phyloP scores from a whole-genome alignment of 2,888 invertebrate genomes.

The Aporophyla lueneburgensis region DNA sequence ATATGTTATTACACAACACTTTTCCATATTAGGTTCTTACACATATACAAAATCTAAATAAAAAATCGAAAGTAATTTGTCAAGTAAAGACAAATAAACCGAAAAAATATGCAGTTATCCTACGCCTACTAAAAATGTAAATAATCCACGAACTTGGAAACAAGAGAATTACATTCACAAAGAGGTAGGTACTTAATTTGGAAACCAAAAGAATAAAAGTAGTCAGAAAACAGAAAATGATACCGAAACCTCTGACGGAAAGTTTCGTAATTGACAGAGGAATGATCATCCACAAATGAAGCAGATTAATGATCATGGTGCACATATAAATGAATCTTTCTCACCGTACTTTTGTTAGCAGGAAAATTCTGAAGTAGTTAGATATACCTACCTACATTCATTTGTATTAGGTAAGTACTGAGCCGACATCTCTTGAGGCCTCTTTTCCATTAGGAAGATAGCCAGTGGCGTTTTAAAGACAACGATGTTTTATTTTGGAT shows the following conservation, averaged over 20 bases:
- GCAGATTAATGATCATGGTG: slow-evolving; percentile 59
- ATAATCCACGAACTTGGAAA: slow-evolving; percentile 22
- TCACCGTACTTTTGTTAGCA: slow-evolving; percentile 9
- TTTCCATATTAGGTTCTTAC: slow-evolving; percentile 2
- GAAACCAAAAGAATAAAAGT: slow-evolving; percentile 13
- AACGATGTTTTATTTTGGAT: slow-evolving; percentile 6
- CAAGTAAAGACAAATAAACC: neutral
- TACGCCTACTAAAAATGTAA: slow-evolving; percentile 33
- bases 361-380: slow-evolving; percentile 1
- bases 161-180: slow-evolving; percentile 25
- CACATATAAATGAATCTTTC: slow-evolving; percentile 56
- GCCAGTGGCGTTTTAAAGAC: slow-evolving; percentile 33
- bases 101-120: neutral
- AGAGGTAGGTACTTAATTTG: slow-evolving; percentile 9
- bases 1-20: neutral
- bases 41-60: neutral
- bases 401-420: slow-evolving; percentile 16
- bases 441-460: slow-evolving; percentile 16
- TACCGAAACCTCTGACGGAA: slow-evolving; percentile 21
- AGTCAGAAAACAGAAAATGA: slow-evolving; percentile 48
- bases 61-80: slow-evolving; percentile 9
- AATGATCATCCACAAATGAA: slow-evolving; percentile 50
- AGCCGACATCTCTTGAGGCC: neutral
- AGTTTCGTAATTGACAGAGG: slow-evolving; percentile 47
- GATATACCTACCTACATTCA: neutral